These are phyloP conservation scores for Platalea minor DNA, from an alignment of 2,797 vertebrate species.

Conservation along the genomic window DNA sequence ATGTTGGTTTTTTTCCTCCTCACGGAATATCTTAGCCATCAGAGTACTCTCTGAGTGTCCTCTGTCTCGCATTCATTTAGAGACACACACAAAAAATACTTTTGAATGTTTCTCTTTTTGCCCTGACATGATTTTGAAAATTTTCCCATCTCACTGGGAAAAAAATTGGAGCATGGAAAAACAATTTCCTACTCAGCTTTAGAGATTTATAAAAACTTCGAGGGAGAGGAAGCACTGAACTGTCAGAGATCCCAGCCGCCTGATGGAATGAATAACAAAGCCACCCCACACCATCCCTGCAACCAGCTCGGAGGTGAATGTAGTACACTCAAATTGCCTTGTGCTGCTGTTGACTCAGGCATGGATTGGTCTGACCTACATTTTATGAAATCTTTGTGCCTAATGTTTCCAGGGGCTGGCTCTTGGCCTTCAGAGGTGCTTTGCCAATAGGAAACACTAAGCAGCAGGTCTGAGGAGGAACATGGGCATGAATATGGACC, in stretches of 20 bases:
- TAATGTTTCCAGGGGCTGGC: neutral
- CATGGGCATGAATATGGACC: neutral
- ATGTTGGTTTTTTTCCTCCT: neutral
- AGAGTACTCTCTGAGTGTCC: neutral
- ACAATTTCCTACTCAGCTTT: neutral
- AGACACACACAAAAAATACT: neutral
- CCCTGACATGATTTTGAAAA: neutral
- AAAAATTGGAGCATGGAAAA: neutral
- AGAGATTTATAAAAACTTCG: neutral
- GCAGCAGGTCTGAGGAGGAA: neutral
- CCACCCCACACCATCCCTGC: neutral
- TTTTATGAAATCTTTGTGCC: constrained; percentile 3
- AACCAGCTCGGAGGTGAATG: neutral
- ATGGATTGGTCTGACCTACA: neutral
- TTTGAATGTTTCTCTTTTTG: neutral
- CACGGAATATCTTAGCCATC: neutral
- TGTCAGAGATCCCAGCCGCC: neutral
- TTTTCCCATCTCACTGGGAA: neutral
- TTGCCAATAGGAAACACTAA: neutral
- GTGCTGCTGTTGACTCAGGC: neutral
- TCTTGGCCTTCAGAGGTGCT: neutral
- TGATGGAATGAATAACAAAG: constrained; percentile 19
- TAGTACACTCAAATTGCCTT: neutral
- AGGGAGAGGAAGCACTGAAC: neutral
- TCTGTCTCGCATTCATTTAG: neutral